Percentiles rank a stretch among this genome's conserved stretches.
phyloP scores from a whole-genome alignment of 1,140 invertebrate genomes.

The Amphibalanus amphitrite region DNA sequence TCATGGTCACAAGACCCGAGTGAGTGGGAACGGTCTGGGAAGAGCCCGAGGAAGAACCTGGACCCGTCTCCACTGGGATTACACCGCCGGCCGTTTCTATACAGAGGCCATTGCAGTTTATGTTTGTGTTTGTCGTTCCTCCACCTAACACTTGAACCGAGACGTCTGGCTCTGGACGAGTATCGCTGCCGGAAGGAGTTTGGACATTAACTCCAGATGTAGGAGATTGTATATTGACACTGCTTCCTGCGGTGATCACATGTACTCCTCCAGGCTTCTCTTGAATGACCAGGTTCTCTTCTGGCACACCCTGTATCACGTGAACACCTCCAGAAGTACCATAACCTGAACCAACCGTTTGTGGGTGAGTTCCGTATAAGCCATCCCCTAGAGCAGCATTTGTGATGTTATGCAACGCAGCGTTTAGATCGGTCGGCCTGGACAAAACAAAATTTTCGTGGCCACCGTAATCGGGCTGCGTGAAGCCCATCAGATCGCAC shows the following conservation, averaged over 20 bases:
- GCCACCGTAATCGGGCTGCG: neutral
- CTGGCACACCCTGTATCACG: neutral
- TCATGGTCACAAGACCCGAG: neutral
- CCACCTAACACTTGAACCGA: too few species aligned
- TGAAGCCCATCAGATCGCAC: conserved; percentile 4
- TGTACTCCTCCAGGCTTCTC: neutral
- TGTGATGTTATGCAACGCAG: neutral
- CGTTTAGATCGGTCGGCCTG: neutral
- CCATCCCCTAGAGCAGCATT: neutral
- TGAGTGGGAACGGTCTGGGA: neutral
- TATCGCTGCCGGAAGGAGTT: too few species aligned
- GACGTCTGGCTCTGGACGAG: too few species aligned
- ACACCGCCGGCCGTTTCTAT: neutral
- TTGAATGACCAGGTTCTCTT: too few species aligned
- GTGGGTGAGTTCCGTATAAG: neutral
- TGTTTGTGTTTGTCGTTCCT: too few species aligned
- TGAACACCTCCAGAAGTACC: neutral
- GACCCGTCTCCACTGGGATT: neutral
- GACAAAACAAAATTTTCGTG: neutral
- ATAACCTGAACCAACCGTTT: neutral
- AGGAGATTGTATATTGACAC: too few species aligned
- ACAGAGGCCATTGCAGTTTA: neutral
- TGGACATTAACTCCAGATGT: too few species aligned
- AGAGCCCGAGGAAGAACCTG: neutral
- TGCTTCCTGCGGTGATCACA: too few species aligned